Evolutionary conservation across 2,113 vertebrate genomes (phyloP), one percentile per base, ranked within the genome.

Genomic region (Xenus cinereus): DNA sequence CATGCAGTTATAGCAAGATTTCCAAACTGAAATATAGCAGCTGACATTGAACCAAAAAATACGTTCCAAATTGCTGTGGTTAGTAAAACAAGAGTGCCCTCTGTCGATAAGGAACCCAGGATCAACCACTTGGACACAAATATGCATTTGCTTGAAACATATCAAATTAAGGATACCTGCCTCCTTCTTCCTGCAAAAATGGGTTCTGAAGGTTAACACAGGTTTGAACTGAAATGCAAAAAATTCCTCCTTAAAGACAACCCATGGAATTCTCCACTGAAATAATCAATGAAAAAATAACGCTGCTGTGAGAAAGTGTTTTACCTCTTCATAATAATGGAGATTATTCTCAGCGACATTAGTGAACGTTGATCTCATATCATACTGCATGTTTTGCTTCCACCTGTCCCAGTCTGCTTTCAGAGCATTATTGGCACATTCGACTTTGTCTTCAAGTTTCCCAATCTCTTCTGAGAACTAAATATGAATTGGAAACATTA

Each of bases 341-440:
- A 99, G 96, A 54, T 99, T 99, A 94, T 97, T 98, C 91, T 99
- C 99, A 4, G 99, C 99, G 39, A 98, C 94, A 37, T 97, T 96
- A 8, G 97, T 73, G 41, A 99, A 99, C 0, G 98, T 98, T n/a
- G 97, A 96, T 95, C 97, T 98, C 94, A 99, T 97, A 94, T 99
- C 99, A 41, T 94, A 96, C 45, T 98, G 98, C 99, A 99, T 99
- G 82, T 97, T 98, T 91, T 95, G 95, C 88, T 98, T 98, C 99
- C 99, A 99, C 92, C 98, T 98, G 64, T 97, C 97, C 99, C 99
- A 99, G 23, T 99, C 99, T 0, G 98, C 98, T 84, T 98, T 99
- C 94, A 99, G 84, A 63, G 98, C 98, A 8, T 98, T 99, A 96
- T 99, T 99, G 89, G 99, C 99, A 51, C 95, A 98, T 97, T 99